Evolutionary conservation across 2,888 invertebrate species (phyloP).

Genomic region (Eumacrocentrus americanus): DNA sequence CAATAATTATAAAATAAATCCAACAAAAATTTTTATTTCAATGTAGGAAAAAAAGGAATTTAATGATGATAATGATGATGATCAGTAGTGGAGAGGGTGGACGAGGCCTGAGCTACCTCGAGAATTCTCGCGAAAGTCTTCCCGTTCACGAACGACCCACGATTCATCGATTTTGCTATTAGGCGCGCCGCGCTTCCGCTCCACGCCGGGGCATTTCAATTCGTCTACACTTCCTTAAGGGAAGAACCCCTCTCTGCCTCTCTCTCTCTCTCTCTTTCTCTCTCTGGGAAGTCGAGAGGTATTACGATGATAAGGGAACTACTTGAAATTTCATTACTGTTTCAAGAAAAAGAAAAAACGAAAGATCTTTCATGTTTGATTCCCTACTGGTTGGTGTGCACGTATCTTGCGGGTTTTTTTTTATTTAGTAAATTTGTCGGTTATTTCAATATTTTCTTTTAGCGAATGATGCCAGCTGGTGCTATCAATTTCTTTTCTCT

Average conservation of each 20-base stretch:
- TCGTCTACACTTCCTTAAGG: constrained; percentile 34
- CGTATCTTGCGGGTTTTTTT: not conserved
- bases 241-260: not conserved
- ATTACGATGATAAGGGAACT: constrained; percentile 34
- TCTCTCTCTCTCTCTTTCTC: not conserved
- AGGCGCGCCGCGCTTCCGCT: constrained; percentile 44
- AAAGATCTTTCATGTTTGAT: constrained; percentile 5
- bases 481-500: no score
- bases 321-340: constrained; percentile 35
- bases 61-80: constrained; percentile 8
- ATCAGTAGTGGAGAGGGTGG: not conserved
- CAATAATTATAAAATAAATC: no score
- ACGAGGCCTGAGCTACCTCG: not conserved
- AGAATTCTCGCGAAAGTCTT: constrained; percentile 24
- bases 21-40: not conserved
- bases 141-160: constrained; percentile 27
- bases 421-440: no score
- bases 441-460: no score
- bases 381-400: not conserved
- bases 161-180: constrained; percentile 53
- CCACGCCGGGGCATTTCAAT: constrained; percentile 38
- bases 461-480: no score
- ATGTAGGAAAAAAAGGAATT: constrained; percentile 1
- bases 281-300: constrained; percentile 7
- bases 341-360: not conserved